Evolutionary conservation across 2,888 invertebrate genomes (phyloP).

Genomic region (Athalia rosae): DNA sequence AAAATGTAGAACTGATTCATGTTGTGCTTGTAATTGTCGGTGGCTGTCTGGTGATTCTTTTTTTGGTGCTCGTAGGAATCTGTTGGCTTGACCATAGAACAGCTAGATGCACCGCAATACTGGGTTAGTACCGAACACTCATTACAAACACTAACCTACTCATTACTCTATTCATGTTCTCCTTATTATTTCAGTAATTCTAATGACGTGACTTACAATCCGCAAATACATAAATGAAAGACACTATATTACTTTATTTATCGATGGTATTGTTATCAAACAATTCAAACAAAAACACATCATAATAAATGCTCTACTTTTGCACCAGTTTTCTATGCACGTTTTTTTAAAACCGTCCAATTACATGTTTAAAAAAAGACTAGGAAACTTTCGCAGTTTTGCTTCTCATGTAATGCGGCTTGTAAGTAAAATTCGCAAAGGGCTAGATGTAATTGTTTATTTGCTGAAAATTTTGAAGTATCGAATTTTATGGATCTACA

Average conservation of each 20-base stretch:
- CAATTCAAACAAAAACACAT: slow-evolving; percentile 2
- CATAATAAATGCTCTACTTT: slow-evolving; percentile 4
- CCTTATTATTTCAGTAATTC: slow-evolving; percentile 7
- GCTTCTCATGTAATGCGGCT: slow-evolving; percentile 26
- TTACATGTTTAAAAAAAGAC: neutral
- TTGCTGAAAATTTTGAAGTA: neutral
- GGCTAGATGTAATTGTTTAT: neutral
- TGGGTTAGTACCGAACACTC: slow-evolving; percentile 68
- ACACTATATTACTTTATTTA: slow-evolving; percentile 28
- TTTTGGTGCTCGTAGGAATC: slow-evolving; percentile 69
- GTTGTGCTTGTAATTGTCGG: slow-evolving; percentile 62
- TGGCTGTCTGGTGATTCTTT: slow-evolving; percentile 62
- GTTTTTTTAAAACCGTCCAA: neutral
- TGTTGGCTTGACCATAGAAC: slow-evolving; percentile 70
- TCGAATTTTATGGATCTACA: slow-evolving; percentile 4
- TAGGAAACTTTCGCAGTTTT: neutral
- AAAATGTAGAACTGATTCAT: slow-evolving; percentile 53
- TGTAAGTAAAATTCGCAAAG: slow-evolving; percentile 37
- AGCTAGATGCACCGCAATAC: slow-evolving; percentile 70
- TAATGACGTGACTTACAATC: slow-evolving; percentile 39
- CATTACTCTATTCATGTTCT: slow-evolving; percentile 18
- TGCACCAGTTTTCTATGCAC: slow-evolving; percentile 16
- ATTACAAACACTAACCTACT: slow-evolving; percentile 40
- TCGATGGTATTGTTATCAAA: slow-evolving; percentile 26
- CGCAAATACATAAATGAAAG: slow-evolving; percentile 12